A percentile compares a stretch with the other conserved stretches of the same genome.
Evolutionary conservation across 2,797 vertebrate species (phyloP).

Genomic region (Ispidina lecontei): DNA sequence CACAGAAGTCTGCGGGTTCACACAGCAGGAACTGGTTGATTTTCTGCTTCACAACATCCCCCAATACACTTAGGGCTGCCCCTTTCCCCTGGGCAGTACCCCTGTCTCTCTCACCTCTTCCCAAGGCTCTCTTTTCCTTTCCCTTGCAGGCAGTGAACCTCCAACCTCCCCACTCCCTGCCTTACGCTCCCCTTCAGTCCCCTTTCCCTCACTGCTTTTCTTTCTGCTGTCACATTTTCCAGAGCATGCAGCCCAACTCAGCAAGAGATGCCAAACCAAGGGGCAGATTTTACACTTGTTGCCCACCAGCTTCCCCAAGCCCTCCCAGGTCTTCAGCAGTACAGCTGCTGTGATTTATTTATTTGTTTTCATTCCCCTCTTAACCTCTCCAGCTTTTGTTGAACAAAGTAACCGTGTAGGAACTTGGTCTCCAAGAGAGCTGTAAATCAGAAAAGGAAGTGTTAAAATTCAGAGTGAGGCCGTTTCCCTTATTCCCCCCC

Average conservation of each 20-base stretch:
- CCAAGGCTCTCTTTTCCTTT: neutral
- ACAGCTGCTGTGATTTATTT: neutral
- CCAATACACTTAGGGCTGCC: neutral
- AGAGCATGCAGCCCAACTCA: conserved; percentile 1
- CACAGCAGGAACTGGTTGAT: neutral
- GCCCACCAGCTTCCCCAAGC: neutral
- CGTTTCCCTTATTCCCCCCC: neutral
- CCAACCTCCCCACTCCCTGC: neutral
- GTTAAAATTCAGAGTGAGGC: neutral
- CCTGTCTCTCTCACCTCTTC: neutral
- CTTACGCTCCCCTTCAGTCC: neutral
- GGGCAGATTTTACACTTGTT: neutral
- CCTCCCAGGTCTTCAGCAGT: neutral
- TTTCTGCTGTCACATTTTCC: neutral
- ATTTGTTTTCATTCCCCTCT: neutral
- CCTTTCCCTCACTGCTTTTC: neutral
- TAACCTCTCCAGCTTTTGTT: neutral
- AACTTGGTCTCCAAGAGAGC: neutral
- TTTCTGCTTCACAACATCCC: neutral
- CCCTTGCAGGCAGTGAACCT: neutral
- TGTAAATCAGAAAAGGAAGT: neutral
- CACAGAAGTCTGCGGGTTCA: neutral
- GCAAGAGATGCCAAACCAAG: neutral
- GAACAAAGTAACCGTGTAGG: neutral
- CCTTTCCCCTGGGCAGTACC: neutral